Conservation (phyloP, 2,888 invertebrate species). For the Tenthredo mesomela region DNA sequence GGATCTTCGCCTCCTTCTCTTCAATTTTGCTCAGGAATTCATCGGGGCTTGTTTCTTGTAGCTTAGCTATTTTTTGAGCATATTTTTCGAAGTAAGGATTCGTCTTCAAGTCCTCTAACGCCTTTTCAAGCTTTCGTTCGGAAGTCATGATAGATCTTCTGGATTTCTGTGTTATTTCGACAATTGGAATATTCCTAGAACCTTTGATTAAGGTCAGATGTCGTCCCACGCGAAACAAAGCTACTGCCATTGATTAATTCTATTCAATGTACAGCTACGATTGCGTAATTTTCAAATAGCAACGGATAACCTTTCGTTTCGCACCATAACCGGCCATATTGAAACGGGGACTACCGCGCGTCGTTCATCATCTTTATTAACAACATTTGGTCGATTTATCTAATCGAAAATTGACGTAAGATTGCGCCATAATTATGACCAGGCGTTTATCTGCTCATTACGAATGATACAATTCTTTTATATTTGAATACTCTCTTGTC, state of each 20-base stretch:
- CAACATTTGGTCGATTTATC: not conserved
- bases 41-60: constrained; percentile 88
- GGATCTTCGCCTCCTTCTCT: constrained; percentile 74
- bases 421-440: not conserved
- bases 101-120: constrained; percentile 78
- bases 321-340: constrained; percentile 42
- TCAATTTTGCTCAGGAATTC: constrained; percentile 86
- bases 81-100: constrained; percentile 93
- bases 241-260: constrained; percentile 62
- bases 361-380: constrained; percentile 26
- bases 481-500: constrained; percentile 19
- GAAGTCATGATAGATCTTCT: constrained; percentile 76
- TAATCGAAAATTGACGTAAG: not conserved
- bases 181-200: constrained; percentile 40
- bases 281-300: constrained; percentile 45
- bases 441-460: not conserved
- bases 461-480: not conserved
- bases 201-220: constrained; percentile 42
- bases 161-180: not conserved
- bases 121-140: constrained; percentile 77
- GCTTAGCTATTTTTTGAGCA: constrained; percentile 86
- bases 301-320: constrained; percentile 29
- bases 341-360: constrained; percentile 39
- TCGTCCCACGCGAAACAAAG: constrained; percentile 57
- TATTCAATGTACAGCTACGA: constrained; percentile 27